A percentile compares a stretch with the other conserved stretches of the same genome.
Evolutionary conservation across 2,888 invertebrate genomes (phyloP).

Genomic region (Lithosia quadra): DNA sequence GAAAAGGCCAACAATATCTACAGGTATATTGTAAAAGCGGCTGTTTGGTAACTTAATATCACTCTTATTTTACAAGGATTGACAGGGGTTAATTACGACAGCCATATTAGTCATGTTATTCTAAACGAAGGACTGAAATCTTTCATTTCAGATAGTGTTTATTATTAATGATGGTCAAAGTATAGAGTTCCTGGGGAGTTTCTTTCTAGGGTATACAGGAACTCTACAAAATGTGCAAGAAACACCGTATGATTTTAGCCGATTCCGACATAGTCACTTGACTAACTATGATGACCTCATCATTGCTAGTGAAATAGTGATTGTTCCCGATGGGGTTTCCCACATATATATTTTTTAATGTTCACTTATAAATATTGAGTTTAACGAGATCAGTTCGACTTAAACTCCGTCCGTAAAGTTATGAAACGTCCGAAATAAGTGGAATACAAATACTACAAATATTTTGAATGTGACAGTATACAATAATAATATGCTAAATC

Average conservation of each 20-base stretch:
- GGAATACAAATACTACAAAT: not conserved
- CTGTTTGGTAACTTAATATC: not conserved
- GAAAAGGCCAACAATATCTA: not conserved
- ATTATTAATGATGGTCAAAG: too few relatives aligned
- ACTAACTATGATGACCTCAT: too few relatives aligned
- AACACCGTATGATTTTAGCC: too few relatives aligned
- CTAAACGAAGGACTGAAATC: too few relatives aligned
- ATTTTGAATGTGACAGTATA: not conserved
- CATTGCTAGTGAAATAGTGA: too few relatives aligned
- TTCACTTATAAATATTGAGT: not conserved
- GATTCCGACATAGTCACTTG: not conserved
- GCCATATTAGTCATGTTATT: not conserved
- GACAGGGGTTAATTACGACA: not conserved
- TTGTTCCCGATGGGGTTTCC: too few relatives aligned
- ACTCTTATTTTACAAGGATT: not conserved
- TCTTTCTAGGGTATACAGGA: too few relatives aligned
- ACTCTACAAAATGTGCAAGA: too few relatives aligned
- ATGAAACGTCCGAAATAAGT: not conserved
- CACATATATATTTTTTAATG: too few relatives aligned
- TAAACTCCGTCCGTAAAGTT: not conserved
- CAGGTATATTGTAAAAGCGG: not conserved
- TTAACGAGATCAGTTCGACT: not conserved
- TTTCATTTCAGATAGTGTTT: too few relatives aligned
- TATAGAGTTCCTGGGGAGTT: too few relatives aligned
- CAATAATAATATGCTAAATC: conserved; percentile 30